Base-by-base conservation (phyloP, 2,797 vertebrate genomes). In the Smutsia gigantea region DNA sequence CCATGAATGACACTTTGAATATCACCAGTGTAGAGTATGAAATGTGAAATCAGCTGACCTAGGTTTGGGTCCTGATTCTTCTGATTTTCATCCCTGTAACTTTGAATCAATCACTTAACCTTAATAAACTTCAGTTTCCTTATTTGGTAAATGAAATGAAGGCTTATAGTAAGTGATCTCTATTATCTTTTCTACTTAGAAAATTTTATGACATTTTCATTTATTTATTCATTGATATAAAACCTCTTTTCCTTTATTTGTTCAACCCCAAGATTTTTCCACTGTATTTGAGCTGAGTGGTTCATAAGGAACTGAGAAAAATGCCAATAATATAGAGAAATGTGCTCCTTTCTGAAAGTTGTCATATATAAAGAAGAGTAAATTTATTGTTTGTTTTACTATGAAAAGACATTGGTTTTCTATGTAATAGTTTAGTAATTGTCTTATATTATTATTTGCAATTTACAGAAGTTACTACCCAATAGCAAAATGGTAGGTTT, bases 261-360 rank as follows among this genome's bases (percentile, higher is more conserved):
- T 64, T 51, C 14, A 1, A 55, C 1, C 4, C 1, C 72, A 85
- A 92, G 23, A 53, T 57, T 90, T 90, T 92, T 57, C 11, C 31
- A 63, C 51, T 77, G 23, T 71, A 61, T 49, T 81, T 88, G 39
- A 57, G 15, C 4, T 69, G 75, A 66, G 61, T 57, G 3, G 27
- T 39, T 82, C 92, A 83, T 74, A 87, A 63, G 63, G 51, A 79
- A 39, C 14, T 84, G 61, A 69, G 11, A 61, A 92, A 31, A 51
- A 8, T n/a, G 17, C 19, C 25, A 64, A 12, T 74, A 34, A 71
- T 46, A 37, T 23, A 5, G 31, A 85, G 68, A 87, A 57, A 72
- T 37, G 5, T n/a, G 1, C 59, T 89, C 14, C n/a, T 68, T 96
- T 95, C 49, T 81, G 34, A 78, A 93, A 96, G 34, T 69, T 93